Percentiles rank a stretch among this genome's conserved stretches.
These are phyloP conservation scores for Pygoscelis antarcticus DNA, from an alignment of 2,113 vertebrate genomes.

Conservation along the genomic window DNA sequence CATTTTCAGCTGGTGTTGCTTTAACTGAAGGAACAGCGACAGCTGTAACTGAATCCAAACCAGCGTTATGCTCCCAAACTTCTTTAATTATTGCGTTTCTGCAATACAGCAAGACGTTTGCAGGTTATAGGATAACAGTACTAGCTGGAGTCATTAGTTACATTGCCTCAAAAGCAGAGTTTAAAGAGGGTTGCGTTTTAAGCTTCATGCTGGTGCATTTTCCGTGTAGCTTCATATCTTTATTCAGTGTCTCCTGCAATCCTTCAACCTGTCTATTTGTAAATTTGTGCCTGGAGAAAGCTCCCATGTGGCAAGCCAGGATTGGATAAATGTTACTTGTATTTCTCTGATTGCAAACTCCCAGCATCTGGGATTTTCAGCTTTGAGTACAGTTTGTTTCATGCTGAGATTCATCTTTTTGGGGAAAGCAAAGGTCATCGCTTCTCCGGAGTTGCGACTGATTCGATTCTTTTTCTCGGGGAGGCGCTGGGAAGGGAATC, in stretches of 20 bases:
- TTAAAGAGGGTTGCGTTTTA: not conserved
- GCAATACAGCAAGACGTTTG: not conserved
- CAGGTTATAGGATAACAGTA: not conserved
- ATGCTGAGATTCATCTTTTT: constrained; percentile 44
- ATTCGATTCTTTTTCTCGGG: constrained; percentile 42
- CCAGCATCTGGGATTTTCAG: constrained; percentile 61
- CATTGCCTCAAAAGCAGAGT: not conserved
- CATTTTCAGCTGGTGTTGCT: constrained; percentile 38
- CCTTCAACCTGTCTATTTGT: constrained; percentile 58
- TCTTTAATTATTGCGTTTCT: constrained; percentile 33
- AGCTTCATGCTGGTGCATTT: constrained; percentile 31
- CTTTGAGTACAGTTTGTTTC: constrained; percentile 62
- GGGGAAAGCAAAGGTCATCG: constrained; percentile 34
- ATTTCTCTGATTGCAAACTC: constrained; percentile 58
- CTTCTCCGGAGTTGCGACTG: not conserved
- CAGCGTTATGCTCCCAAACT: constrained; percentile 32
- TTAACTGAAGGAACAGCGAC: constrained; percentile 32
- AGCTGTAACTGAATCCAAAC: constrained; percentile 28
- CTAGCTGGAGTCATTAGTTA: not conserved
- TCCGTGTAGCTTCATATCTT: not conserved
- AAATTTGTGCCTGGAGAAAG: constrained; percentile 30
- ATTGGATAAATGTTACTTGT: constrained; percentile 64
- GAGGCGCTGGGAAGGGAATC: constrained; percentile 39
- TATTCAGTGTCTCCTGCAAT: constrained; percentile 55
- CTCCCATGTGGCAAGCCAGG: constrained; percentile 54